Evolutionary conservation across 1,140 invertebrate genomes (phyloP), one percentile per base, ranked within the genome.

Genomic region (Diorhabda carinulata): DNA sequence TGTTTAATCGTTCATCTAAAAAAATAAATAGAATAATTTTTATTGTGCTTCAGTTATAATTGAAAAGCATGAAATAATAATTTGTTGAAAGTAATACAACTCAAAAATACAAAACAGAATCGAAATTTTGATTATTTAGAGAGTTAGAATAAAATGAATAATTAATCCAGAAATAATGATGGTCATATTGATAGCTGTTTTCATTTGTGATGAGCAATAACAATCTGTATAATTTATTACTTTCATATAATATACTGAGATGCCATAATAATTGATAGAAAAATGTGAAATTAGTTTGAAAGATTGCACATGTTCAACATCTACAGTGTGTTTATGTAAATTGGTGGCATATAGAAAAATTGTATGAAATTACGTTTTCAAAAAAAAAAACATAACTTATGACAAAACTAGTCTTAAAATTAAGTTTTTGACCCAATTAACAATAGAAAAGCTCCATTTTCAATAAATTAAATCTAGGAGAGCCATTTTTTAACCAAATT

Each of bases 1-100:
- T 80, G 63, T 85, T 84, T 73, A 87, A 87, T 66, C 87, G 86
- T 72, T 89, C 87, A 67, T 83, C 87, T 87, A 78, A 61, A 82
- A 84, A 66, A 79, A 25, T 25, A 25, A 25, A 25, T 25, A 79
- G 5, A 40, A 63, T 59, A 6, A 59, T 43, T 25, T 66, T 60
- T 42, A 41, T 59, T 43, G 7, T 9, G 7, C 10, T 4, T 42
- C 41, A 6, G 43, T 7, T 42, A 61, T 5, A 25, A 8, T 7
- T 61, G 42, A 61, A 61, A 61, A 41, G 60, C 7, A 9, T 3
- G 52, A 57, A 3, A 57, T 7, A 7, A 56, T 7, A 56, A 7
- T 56, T 7, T 56, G 52, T 56, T 7, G 52, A 56, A 56, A 7
- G 2, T 25, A 25, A 25, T 25, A 25, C 25, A 25, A 25, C 25